Evolutionary conservation across 2,797 vertebrate species (phyloP).

Genomic region (Lithobates sylvaticus): DNA sequence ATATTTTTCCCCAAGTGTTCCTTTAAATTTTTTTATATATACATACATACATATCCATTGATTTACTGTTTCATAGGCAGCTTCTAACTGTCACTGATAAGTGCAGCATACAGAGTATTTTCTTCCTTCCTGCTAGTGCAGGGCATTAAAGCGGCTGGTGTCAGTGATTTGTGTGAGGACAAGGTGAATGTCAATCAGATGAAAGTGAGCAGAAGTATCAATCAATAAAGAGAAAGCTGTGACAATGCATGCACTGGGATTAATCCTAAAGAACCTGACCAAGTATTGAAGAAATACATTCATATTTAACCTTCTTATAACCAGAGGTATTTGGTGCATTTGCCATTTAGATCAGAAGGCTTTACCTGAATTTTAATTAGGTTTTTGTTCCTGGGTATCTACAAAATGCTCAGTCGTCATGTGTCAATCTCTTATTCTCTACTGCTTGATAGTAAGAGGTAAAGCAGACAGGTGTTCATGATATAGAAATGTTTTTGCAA

Average conservation of each 20-base stretch:
- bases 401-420: too few species aligned
- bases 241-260: constrained; percentile 9
- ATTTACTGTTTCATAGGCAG: constrained; percentile 47
- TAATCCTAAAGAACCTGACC: not conserved
- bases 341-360: too few species aligned
- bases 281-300: not conserved
- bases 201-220: constrained; percentile 25
- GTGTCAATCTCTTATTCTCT: too few species aligned
- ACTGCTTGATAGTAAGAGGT: too few species aligned
- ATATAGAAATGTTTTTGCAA: too few species aligned
- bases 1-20: too few species aligned
- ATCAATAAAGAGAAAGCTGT: constrained; percentile 14
- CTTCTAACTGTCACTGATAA: constrained; percentile 24
- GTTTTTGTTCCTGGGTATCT: too few species aligned
- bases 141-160: constrained; percentile 18
- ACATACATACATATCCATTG: constrained; percentile 6
- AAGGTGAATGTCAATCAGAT: not conserved
- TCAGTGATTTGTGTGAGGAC: constrained; percentile 42
- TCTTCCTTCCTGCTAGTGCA: constrained; percentile 26
- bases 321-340: too few species aligned
- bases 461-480: too few species aligned
- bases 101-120: constrained; percentile 27
- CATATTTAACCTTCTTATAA: not conserved
- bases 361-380: too few species aligned
- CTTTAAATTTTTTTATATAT: too few species aligned